These are phyloP conservation scores for Choreutis nemorana DNA, from an alignment of 2,888 invertebrate species.

Conservation along the genomic window DNA sequence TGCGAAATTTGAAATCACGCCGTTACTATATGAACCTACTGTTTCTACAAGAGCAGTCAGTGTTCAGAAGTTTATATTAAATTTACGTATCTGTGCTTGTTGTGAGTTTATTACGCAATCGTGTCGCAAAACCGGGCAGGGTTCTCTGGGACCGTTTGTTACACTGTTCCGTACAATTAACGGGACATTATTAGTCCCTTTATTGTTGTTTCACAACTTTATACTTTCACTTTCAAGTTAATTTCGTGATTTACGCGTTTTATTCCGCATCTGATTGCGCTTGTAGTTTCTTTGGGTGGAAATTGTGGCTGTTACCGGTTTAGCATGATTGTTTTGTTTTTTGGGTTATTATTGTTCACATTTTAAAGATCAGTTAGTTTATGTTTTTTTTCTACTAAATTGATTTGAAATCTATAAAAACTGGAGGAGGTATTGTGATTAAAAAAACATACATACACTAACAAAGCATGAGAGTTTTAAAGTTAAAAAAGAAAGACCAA, in stretches of 20 bases:
- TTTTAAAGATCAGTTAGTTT: too few species aligned
- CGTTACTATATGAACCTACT: too few species aligned
- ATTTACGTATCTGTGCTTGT: too few species aligned
- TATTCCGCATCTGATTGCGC: slow-evolving; percentile 6
- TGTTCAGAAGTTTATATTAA: too few species aligned
- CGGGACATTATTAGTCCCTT: slow-evolving; percentile 28
- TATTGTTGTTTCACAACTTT: slow-evolving; percentile 36
- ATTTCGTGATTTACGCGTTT: slow-evolving; percentile 1
- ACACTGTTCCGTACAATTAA: slow-evolving; percentile 34
- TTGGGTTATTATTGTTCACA: slow-evolving; percentile 6
- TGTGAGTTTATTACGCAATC: slow-evolving; percentile 26
- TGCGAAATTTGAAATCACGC: too few species aligned
- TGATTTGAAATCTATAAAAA: too few species aligned
- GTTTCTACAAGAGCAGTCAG: too few species aligned
- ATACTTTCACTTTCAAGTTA: slow-evolving; percentile 18
- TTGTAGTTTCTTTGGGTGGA: slow-evolving; percentile 20
- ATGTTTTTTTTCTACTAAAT: too few species aligned
- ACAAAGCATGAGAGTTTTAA: too few species aligned
- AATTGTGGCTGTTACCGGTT: slow-evolving; percentile 1
- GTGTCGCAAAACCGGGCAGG: slow-evolving; percentile 12
- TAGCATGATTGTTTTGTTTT: slow-evolving; percentile 8
- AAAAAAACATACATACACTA: too few species aligned
- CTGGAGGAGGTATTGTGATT: too few species aligned
- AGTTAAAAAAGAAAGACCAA: too few species aligned
- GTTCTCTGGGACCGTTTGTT: slow-evolving; percentile 25